Base-by-base conservation (phyloP, 2,888 invertebrate genomes). In the Nasonia oneida region DNA sequence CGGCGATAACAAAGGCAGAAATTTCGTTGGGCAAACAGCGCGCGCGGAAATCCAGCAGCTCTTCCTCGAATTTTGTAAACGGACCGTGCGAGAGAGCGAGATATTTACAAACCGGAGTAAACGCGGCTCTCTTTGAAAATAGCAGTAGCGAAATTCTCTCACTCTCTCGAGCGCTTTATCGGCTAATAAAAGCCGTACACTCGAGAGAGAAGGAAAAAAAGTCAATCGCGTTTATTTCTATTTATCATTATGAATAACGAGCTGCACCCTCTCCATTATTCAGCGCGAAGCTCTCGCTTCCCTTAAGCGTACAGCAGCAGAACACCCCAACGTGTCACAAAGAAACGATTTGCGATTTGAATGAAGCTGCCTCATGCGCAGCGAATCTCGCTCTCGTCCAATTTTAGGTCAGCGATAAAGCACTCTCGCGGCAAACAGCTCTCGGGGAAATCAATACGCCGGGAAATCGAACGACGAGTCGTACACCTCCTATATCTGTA, bases 341-440 rank as follows among this genome's bases (percentile, higher is more conserved):
- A 61, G 57, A 61, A 61, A 39, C 14, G 73, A 82, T 85, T 81
- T 81, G 85, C 50, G 81, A 81, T 71, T 85, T 81, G 81, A 82
- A 78, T 77, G 81, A 77, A 77, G 81, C 23, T 10, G 78, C 42
- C 8, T 74, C 23, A 18, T 29, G 39, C n/a, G 39, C 29, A 29
- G 29, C 29, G 39, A 42, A 18, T 74, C 42, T 74, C 47, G 2
- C 73, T 61, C 81, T 61, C 81, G 61, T 77, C 74, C 80, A 81
- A 80, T 86, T 86, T 83, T 77, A 86, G 86, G 86, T 86, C 86
- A 86, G 82, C 83, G 83, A 86, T 83, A 86, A 83, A 83, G 57
- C 83, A 61, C 61, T 86, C 70, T 82, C 82, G 78, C 70, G 80
- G 82, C 78, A 75, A 78, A 85, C 81, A 85, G 71, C 42, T 47